A percentile compares a stretch with the other conserved stretches of the same genome.
phyloP scores from a whole-genome alignment of 2,888 invertebrate genomes.

The Dynastes grantii region DNA sequence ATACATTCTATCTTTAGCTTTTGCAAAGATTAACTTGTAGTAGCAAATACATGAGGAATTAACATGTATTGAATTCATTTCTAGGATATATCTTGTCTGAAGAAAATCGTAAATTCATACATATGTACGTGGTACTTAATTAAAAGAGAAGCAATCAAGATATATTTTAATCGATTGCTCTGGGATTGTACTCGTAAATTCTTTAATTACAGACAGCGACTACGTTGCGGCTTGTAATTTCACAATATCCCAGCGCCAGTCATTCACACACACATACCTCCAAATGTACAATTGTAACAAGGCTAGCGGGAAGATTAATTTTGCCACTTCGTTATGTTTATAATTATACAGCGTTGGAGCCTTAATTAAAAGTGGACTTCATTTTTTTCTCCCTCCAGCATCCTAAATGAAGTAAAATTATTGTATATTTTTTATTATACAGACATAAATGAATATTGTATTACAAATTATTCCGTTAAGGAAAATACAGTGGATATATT shows the following conservation, averaged over 20 bases:
- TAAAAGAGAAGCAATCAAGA: conserved; percentile 24
- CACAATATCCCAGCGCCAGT: conserved; percentile 8
- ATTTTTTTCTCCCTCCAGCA: background rate
- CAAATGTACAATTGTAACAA: conserved; percentile 11
- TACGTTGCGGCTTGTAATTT: conserved; percentile 23
- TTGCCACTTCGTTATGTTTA: conserved; percentile 17
- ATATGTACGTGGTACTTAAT: conserved; percentile 14
- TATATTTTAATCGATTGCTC: conserved; percentile 22
- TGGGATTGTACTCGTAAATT: conserved; percentile 20
- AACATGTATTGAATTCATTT: too few relatives aligned
- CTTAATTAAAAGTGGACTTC: conserved; percentile 3
- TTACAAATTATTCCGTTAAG: background rate
- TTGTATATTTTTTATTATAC: background rate
- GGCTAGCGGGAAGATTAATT: conserved; percentile 28
- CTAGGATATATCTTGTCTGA: background rate
- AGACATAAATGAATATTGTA: background rate
- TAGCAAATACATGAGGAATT: too few relatives aligned
- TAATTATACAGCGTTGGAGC: background rate
- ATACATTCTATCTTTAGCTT: too few relatives aligned
- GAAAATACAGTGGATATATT: background rate
- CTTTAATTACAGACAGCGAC: conserved; percentile 24
- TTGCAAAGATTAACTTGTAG: too few relatives aligned
- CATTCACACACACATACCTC: background rate
- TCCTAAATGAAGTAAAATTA: background rate
- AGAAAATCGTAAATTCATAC: background rate